These are phyloP conservation scores for Gibbula magus DNA, from an alignment of 2,888 invertebrate genomes.

Conservation along the genomic window DNA sequence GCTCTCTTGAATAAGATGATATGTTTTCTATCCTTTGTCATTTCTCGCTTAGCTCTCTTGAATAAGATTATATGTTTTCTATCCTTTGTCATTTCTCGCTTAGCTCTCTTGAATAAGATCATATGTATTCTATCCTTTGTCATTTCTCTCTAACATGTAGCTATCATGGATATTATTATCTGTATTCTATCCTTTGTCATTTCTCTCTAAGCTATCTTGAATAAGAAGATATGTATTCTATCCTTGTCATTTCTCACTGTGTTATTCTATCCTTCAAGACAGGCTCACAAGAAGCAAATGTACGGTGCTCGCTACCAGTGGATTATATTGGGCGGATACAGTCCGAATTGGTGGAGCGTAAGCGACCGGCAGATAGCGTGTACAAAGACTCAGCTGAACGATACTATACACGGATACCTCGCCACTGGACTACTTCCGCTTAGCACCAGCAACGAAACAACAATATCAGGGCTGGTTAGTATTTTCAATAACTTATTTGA, in stretches of 20 bases:
- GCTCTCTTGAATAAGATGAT: too few species aligned
- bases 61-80: too few species aligned
- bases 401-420: slow-evolving; percentile 86
- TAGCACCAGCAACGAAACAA: slow-evolving; percentile 55
- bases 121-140: too few species aligned
- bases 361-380: slow-evolving; percentile 78
- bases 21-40: too few species aligned
- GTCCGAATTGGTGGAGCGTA: slow-evolving; percentile 76
- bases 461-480: slow-evolving; percentile 64
- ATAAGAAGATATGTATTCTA: too few species aligned
- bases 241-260: slow-evolving; percentile 19
- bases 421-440: slow-evolving; percentile 80
- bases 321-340: slow-evolving; percentile 81
- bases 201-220: too few species aligned
- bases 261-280: slow-evolving; percentile 38
- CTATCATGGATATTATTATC: too few species aligned
- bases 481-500: neutral
- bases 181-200: too few species aligned
- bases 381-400: slow-evolving; percentile 80
- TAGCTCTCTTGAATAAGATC: too few species aligned
- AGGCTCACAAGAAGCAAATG: slow-evolving; percentile 89
- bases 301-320: slow-evolving; percentile 92
- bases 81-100: too few species aligned
- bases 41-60: too few species aligned
- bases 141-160: too few species aligned